A percentile compares a stretch with the other conserved stretches of the same genome.
These are phyloP conservation scores for Penaeus monodon DNA, from an alignment of 2,888 invertebrate genomes.

Conservation along the genomic window DNA sequence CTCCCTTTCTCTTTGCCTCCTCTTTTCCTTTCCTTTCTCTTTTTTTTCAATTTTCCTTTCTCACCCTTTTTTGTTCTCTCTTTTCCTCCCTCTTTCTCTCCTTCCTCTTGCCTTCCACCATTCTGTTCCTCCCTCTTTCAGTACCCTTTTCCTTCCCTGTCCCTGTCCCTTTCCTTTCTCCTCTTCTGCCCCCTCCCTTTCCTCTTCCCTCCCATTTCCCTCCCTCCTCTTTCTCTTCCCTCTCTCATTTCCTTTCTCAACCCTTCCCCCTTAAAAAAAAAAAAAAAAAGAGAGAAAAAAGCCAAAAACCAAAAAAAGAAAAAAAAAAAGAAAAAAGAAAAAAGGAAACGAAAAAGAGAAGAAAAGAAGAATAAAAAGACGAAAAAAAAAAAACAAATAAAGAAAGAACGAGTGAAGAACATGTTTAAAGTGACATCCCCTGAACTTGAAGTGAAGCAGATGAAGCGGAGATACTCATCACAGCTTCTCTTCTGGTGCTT, in stretches of 20 bases:
- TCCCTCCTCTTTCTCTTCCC: neutral
- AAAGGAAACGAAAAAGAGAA: no score
- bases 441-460: no score
- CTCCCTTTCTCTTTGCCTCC: no score
- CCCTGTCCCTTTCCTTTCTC: neutral
- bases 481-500: no score
- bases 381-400: neutral
- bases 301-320: neutral
- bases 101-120: no score
- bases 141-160: neutral
- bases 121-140: neutral
- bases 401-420: neutral
- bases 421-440: no score
- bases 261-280: neutral
- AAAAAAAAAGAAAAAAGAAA: no score
- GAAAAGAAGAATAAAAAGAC: no score
- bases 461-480: no score
- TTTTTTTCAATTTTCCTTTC: no score
- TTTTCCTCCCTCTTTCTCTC: neutral
- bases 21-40: no score
- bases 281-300: neutral
- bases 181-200: neutral
- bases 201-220: neutral
- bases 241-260: neutral
- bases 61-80: neutral